Base-by-base conservation (phyloP, 53 echinoderm and acorn worm species). In the Holothuria scabra region DNA sequence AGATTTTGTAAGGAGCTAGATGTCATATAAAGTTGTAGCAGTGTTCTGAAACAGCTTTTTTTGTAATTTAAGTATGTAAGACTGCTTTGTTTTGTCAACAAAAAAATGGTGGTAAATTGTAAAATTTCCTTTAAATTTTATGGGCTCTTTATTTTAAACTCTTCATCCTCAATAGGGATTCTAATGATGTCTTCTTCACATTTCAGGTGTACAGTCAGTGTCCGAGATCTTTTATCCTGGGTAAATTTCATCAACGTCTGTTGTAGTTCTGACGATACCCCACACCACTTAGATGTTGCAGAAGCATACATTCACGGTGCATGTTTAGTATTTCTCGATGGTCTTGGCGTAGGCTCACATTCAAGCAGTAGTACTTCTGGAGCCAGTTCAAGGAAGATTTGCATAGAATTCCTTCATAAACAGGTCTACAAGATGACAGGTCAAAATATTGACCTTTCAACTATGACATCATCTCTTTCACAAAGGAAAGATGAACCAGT, bases 161-260 rank as follows among this genome's bases (percentile, higher is more conserved):
- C n/a, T n/a, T n/a, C n/a, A n/a, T 26, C 26, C 22, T 23, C 26
- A 5, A 5, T 26, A 4, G 5, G 22, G 4, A 60, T 3, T 60
- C 4, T 60, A 5, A 23, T 35, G 35, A 35, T 35, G 3, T 35
- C 35, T 35, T 35, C 35, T 35, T 6, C 46, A n/a, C 19, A 23
- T 66, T 68, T 19, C 67, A 97, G 97, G 62, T 97, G 92, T 67
- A 93, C 93, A 5, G 80, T 99, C 57, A 99, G 99, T 79, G 94
- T 99, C 11, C 92, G 99, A 21, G 99, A 99, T 65, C 91, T 99
- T 61, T 88, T 99, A 10, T 94, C 99, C 7, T 94, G 94, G 99
- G 99, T 99, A 28, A 87, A 91, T 85, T 94, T 99, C 88, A 94
- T 94, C 86, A 97, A 99, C 69, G 87, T 84, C 21, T 92, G 94